These are phyloP conservation scores for Oligia fasciuncula DNA, from an alignment of 2,888 invertebrate species.

Conservation along the genomic window DNA sequence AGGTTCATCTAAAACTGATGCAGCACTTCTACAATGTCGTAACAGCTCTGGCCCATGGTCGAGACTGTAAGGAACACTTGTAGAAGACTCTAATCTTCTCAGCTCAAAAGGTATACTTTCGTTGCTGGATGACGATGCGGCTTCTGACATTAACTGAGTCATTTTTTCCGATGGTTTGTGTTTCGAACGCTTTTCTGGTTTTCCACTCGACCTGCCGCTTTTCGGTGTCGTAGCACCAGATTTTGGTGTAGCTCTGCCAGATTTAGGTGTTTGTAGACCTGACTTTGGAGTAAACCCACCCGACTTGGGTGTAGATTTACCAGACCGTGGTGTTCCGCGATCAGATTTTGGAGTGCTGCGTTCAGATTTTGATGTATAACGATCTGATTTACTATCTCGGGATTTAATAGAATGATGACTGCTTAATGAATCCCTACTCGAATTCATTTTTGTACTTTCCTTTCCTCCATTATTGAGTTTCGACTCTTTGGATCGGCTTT, in stretches of 20 bases:
- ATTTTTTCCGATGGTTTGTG: conserved; percentile 89
- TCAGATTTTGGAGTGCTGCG: conserved; percentile 87
- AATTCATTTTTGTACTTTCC: conserved; percentile 84
- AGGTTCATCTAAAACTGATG: conserved; percentile 90
- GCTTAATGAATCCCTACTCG: conserved; percentile 87
- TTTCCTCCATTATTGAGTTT: conserved; percentile 83
- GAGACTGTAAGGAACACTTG: conserved; percentile 92
- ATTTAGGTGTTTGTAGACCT: conserved; percentile 85
- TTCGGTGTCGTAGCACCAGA: conserved; percentile 89
- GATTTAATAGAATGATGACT: conserved; percentile 89
- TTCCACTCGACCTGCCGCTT: conserved; percentile 89
- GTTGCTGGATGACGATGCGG: conserved; percentile 91
- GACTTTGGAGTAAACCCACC: conserved; percentile 85
- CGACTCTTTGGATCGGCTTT: conserved; percentile 87
- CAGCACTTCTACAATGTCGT: conserved; percentile 90
- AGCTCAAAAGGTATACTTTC: conserved; percentile 89
- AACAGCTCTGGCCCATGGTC: conserved; percentile 87
- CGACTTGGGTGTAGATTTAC: conserved; percentile 85
- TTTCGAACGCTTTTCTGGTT: conserved; percentile 85
- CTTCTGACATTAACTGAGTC: conserved; percentile 89
- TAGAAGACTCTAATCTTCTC: conserved; percentile 89
- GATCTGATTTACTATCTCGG: conserved; percentile 87
- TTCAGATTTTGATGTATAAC: conserved; percentile 86
- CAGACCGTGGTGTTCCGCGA: conserved; percentile 85
- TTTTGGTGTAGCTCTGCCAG: conserved; percentile 84